Evolutionary conservation across 2,797 vertebrate genomes (phyloP), one percentile per base, ranked within the genome.

Genomic region (Lepilemur septentrionalis): DNA sequence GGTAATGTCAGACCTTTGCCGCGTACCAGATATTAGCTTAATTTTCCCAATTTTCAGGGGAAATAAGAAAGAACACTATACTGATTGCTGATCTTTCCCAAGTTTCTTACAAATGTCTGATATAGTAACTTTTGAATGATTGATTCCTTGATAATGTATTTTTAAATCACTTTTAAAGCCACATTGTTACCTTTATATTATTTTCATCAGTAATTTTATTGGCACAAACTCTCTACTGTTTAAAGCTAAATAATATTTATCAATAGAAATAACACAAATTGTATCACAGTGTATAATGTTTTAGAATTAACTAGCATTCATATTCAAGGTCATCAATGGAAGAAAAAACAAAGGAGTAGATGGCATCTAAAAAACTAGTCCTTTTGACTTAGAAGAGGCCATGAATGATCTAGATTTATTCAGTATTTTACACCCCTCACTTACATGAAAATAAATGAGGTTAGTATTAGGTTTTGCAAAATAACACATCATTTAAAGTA

Each of bases 191-290:
- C 95, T 93, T 73, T 38, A 81, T 73, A 70, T 73, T 50, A 82
- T 96, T 91, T 92, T 70, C 25, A 79, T 89, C 57, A 91, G 75
- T 76, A 86, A 89, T 91, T 96, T 96, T 70, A 79, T 91, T 95
- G 83, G 75, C 38, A 59, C 12, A 72, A 91, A 87, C 63, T 91
- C 41, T 78, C 81, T 70, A 79, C 67, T 93, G 35, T 90, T 96
- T 92, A 90, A 67, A 92, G 43, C n/a, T 93, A 93, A 69, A 59
- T 61, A 90, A 65, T 87, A 85, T 94, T 92, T 91, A 67, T 76
- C 93, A 84, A 73, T 46, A 78, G 76, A 89, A 96, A 80, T 76
- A 93, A 80, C 69, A 92, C 57, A 92, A 78, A 87, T 82, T 92
- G 32, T 78, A 43, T 67, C 35, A 76, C 20, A 50, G 35, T 61